Percentiles rank a stretch among this genome's conserved stretches.
Conservation (phyloP, 2,797 vertebrate genomes). For the Rhabdomys pumilio region DNA sequence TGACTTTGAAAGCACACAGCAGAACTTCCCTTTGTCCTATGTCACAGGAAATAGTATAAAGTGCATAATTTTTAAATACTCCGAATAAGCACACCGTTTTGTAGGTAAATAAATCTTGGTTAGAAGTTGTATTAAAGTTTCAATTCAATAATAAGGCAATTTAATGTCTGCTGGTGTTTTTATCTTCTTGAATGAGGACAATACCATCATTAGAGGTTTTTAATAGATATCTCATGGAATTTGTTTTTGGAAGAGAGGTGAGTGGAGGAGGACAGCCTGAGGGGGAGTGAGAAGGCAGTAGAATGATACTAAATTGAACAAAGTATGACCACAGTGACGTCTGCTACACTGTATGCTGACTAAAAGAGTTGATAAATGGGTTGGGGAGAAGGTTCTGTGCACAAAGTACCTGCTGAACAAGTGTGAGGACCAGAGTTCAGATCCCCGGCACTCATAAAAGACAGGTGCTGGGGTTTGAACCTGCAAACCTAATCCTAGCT, state of each 20-base stretch:
- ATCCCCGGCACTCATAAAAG: not conserved
- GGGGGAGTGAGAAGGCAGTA: not conserved
- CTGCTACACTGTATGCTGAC: not conserved
- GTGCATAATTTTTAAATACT: not conserved
- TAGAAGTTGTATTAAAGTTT: slow-evolving; percentile 19
- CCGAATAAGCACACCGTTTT: not conserved
- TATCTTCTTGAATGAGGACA: not conserved
- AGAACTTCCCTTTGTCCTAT: not conserved
- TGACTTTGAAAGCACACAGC: not conserved
- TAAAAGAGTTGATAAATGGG: not conserved
- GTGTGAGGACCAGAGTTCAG: not conserved
- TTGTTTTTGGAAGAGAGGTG: not conserved
- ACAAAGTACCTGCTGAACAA: not conserved
- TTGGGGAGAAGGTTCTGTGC: not conserved
- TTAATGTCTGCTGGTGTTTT: slow-evolving; percentile 5
- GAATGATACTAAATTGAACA: not conserved
- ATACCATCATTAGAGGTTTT: not conserved
- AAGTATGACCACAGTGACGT: too few relatives aligned
- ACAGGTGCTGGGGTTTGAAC: not conserved
- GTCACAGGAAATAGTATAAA: not conserved
- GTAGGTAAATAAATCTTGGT: not conserved
- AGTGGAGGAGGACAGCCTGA: too few relatives aligned
- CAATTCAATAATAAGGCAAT: not conserved
- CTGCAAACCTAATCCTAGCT: not conserved
- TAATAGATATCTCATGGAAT: slow-evolving; percentile 15